Evolutionary conservation across 1,140 invertebrate genomes (phyloP), one percentile per base, ranked within the genome.

Genomic region (Theocolax elegans): DNA sequence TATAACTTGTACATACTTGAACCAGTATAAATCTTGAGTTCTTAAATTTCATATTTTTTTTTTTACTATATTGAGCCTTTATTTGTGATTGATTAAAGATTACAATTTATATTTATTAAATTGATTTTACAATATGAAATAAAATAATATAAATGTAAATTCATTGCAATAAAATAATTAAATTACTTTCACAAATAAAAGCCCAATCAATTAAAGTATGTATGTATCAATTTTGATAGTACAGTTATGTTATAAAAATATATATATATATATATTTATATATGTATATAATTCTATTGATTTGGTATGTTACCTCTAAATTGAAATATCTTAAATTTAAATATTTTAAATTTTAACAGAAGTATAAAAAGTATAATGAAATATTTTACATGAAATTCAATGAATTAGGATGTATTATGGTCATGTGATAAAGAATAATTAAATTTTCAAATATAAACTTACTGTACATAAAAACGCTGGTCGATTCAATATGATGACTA

Each of bases 161-260:
- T 46, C 10, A 19, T 49, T n/a, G n/a, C 13, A 35, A 35, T 35
- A 19, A n/a, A n/a, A 35, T 6, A 35, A 35, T 35, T 17, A 54
- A 31, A 19, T 8, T 51, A 27, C n/a, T n/a, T 51, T 35, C 31
- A 51, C 27, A 35, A 54, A 54, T 31, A 54, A 54, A 54, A 54
- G 29, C 51, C 31, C 27, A 54, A 51, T 13, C 8, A n/a, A 51
- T 23, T 2, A 35, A 35, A 35, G 10, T 6, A 35, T 35, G 31
- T 23, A 51, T n/a, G 3, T 17, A 12, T 10, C 3, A n/a, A 4
- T 17, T 31, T 29, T 31, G 10, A 21, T 23, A 42, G 40, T 42
- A n/a, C 17, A 64, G 62, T 67, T 42, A 67, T 67, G 12, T 60
- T 62, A 58, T 54, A 64, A 67, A 64, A 67, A 67, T 67, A 44